Evolutionary conservation across 2,888 invertebrate genomes (phyloP).

Genomic region (Serrognathus titanus): DNA sequence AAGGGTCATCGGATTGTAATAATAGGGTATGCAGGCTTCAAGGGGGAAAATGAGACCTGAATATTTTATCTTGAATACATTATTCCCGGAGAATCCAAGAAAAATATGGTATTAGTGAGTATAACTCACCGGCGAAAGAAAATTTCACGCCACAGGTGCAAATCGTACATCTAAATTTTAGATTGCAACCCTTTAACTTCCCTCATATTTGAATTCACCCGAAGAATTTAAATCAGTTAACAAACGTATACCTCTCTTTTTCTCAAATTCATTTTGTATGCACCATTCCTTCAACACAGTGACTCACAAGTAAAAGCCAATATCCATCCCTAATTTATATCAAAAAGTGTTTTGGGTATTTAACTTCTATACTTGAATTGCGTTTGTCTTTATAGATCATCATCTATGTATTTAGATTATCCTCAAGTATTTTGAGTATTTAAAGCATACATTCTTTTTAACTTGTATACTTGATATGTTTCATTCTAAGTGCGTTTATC

Average conservation of each 20-base stretch:
- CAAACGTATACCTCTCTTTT: neutral
- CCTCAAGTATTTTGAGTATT: no score
- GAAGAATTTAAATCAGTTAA: slow-evolving; percentile 1
- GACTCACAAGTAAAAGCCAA: no score
- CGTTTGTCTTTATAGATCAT: no score
- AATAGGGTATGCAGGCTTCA: slow-evolving; percentile 44
- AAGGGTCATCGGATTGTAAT: slow-evolving; percentile 47
- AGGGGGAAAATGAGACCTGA: slow-evolving; percentile 44
- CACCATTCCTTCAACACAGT: no score
- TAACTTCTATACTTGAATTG: no score
- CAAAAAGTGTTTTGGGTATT: no score
- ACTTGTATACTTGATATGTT: no score
- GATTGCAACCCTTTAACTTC: slow-evolving; percentile 6
- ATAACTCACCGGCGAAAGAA: slow-evolving; percentile 30
- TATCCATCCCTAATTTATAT: no score
- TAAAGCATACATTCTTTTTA: no score
- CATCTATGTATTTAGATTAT: no score
- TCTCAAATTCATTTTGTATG: neutral
- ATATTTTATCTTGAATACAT: slow-evolving; percentile 46
- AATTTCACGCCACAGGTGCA: slow-evolving; percentile 37
- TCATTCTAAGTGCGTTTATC: no score
- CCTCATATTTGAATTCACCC: slow-evolving; percentile 1
- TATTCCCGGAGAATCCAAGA: slow-evolving; percentile 37
- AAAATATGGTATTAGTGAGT: slow-evolving; percentile 41
- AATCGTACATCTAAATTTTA: slow-evolving; percentile 40